phyloP scores from a whole-genome alignment of 2,113 vertebrate genomes.

The Aramus guarauna region DNA sequence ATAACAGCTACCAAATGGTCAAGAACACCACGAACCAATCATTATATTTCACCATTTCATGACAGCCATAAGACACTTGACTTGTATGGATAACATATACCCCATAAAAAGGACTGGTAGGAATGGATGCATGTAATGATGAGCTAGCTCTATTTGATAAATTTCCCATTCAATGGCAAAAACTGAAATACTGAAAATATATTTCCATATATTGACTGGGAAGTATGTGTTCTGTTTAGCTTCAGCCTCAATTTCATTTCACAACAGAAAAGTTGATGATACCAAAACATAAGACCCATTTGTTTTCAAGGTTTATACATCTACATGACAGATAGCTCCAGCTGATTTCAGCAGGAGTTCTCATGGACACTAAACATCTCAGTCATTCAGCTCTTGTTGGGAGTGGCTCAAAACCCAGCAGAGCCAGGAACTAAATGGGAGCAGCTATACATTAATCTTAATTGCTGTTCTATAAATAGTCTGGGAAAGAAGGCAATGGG shows the following conservation, averaged over 20 bases:
- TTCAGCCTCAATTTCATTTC: background rate
- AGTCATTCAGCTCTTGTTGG: slow-evolving; percentile 10
- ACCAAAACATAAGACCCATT: background rate
- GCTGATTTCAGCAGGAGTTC: slow-evolving; percentile 27
- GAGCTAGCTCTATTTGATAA: background rate
- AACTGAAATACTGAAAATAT: background rate
- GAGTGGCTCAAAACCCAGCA: slow-evolving; percentile 47
- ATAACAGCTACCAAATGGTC: background rate
- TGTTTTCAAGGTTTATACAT: background rate
- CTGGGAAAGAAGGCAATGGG: slow-evolving; percentile 42
- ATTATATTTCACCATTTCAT: background rate
- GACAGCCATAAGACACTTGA: background rate
- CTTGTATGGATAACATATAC: background rate
- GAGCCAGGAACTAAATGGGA: slow-evolving; percentile 33
- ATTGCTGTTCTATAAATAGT: slow-evolving; percentile 57
- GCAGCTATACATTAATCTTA: slow-evolving; percentile 53
- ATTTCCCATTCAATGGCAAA: background rate
- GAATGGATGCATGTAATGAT: background rate
- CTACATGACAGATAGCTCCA: background rate
- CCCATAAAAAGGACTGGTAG: background rate
- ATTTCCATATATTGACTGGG: background rate
- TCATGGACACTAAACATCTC: background rate
- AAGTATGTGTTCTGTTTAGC: background rate
- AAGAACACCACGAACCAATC: background rate
- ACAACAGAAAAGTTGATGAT: background rate